Base-by-base conservation (phyloP, 2,888 invertebrate species). In the Epiperipatus broadwayi region DNA sequence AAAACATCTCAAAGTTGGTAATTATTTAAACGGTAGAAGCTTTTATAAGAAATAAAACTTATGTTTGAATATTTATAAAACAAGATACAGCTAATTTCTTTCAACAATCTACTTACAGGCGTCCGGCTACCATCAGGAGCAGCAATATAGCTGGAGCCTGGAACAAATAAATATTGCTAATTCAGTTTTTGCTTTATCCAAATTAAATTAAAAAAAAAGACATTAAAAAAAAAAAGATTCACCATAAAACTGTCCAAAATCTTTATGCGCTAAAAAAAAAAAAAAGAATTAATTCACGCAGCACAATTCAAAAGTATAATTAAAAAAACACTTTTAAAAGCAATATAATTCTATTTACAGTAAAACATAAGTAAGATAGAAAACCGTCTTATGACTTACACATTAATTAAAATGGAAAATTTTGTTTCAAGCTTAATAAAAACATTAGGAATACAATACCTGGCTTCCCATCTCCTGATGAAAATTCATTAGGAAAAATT, bases 101-200 rank as follows among this genome's bases (percentile, higher is more conserved):
- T n/a, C n/a, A n/a, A n/a, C n/a, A n/a, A n/a, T n/a, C n/a, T n/a
- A 55, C 61, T 63, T 61, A 78, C 78, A n/a, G 83, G 85, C 41
- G 89, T 89, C 53, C 93, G 69, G 28, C 71, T 70, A 1, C 93
- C 95, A 65, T 95, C 79, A 0, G 97, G 97, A 2, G 79, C 83
- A 5, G 91, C 74, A 1, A 89, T 70, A 55, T 95, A 97, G 49
- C 81, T 80, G 0, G 89, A 87, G 0, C 91, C 58, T 59, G 42
- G n/a, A n/a, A n/a, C n/a, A n/a, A n/a, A n/a, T n/a, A n/a, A n/a
- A n/a, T n/a, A n/a, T n/a, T n/a, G n/a, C n/a, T n/a, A 28, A 21
- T 10, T n/a, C 27, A 21, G 27, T 30, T 5, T 8, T 8, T 5
- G 31, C 16, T 16, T 8, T 7, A 30, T 5, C 25, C 8, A 25